Percentiles rank a stretch among this genome's conserved stretches.
phyloP scores from a whole-genome alignment of 1,140 invertebrate genomes.

The Drosophila tani region DNA sequence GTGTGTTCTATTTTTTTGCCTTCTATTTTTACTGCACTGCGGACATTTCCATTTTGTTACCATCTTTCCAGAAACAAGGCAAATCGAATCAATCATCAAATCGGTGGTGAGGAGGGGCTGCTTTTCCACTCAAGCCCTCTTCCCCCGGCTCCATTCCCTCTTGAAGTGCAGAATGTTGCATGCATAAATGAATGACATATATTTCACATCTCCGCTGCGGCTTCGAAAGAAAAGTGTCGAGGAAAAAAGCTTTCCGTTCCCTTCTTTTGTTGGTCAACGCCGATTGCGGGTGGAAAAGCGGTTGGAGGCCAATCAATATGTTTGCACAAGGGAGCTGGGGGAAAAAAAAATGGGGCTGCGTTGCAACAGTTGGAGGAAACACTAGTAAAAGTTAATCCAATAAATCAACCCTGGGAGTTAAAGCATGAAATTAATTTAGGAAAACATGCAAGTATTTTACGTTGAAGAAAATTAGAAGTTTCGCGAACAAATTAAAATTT shows the following conservation, averaged over 20 bases:
- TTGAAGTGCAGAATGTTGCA: slow-evolving; percentile 46
- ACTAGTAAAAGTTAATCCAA: neutral
- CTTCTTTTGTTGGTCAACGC: slow-evolving; percentile 12
- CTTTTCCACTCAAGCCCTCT: slow-evolving; percentile 5
- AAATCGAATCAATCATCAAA: slow-evolving; percentile 56
- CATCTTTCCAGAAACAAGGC: slow-evolving; percentile 26
- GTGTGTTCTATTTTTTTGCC: neutral
- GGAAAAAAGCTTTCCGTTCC: slow-evolving; percentile 8
- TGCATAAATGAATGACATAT: slow-evolving; percentile 53
- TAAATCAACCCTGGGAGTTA: neutral
- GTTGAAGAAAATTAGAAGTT: neutral
- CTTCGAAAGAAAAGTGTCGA: slow-evolving; percentile 20
- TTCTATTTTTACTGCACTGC: slow-evolving; percentile 32
- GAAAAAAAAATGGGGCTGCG: neutral
- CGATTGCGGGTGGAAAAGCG: slow-evolving; percentile 22
- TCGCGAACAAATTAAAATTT: neutral
- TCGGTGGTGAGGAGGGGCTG: slow-evolving; percentile 20
- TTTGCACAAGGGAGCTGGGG: slow-evolving; percentile 22
- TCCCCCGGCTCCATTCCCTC: neutral
- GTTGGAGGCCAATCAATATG: slow-evolving; percentile 38
- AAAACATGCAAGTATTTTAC: neutral
- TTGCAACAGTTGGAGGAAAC: slow-evolving; percentile 35
- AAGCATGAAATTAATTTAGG: neutral
- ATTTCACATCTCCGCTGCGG: slow-evolving; percentile 32
- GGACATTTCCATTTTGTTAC: slow-evolving; percentile 43